phyloP scores from a whole-genome alignment of 2,888 invertebrate genomes.

The Drosophila lacicola region DNA sequence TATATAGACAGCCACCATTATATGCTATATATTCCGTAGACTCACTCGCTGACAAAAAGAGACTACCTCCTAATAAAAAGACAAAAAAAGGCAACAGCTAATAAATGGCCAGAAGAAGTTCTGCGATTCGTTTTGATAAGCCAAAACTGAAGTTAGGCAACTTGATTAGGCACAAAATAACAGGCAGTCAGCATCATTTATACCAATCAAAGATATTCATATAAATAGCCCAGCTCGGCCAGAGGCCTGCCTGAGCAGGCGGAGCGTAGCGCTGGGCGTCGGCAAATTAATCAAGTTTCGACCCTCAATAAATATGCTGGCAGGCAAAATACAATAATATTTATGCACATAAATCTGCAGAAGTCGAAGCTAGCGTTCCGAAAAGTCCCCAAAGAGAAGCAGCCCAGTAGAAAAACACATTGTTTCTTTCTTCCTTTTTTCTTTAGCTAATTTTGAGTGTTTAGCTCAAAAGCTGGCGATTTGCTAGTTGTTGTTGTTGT shows the following conservation, averaged over 20 bases:
- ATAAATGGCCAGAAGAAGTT: constrained; percentile 44
- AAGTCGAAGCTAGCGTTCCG: constrained; percentile 16
- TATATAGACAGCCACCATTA: too few relatives aligned
- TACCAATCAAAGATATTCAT: constrained; percentile 73
- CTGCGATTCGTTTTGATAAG: constrained; percentile 34
- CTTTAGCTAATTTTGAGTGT: constrained; percentile 29
- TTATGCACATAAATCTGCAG: constrained; percentile 44
- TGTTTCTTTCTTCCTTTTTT: constrained; percentile 4
- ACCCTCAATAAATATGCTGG: constrained; percentile 40
- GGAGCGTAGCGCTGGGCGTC: constrained; percentile 14
- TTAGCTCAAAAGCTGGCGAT: constrained; percentile 40
- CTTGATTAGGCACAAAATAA: constrained; percentile 62
- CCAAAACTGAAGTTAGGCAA: constrained; percentile 38
- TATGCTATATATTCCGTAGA: too few relatives aligned
- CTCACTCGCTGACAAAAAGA: too few relatives aligned
- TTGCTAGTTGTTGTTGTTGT: constrained; percentile 5
- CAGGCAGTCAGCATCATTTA: constrained; percentile 68
- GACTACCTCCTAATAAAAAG: too few relatives aligned
- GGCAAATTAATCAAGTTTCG: constrained; percentile 55
- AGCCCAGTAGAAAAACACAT: constrained; percentile 35
- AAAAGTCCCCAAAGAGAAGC: neutral
- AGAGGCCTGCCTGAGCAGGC: neutral
- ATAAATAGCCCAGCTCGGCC: constrained; percentile 46
- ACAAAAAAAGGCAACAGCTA: constrained; percentile 18
- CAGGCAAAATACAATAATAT: constrained; percentile 50